These are phyloP conservation scores for Anabas testudineus DNA, from an alignment of 2,797 vertebrate genomes.

Conservation along the genomic window DNA sequence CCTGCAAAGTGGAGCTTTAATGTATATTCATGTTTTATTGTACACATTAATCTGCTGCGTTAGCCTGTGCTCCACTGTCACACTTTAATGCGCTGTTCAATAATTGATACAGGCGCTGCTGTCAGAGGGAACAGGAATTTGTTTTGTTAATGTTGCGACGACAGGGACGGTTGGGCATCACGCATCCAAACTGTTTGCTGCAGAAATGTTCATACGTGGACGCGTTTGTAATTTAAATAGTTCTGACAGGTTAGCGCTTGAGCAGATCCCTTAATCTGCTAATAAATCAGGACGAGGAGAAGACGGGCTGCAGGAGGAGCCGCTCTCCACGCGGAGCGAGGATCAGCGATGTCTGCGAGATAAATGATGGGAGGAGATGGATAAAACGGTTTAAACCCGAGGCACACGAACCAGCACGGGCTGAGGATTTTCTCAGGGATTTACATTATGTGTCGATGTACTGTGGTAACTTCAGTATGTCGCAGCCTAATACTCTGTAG, in stretches of 20 bases:
- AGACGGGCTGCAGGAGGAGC: slow-evolving; percentile 17
- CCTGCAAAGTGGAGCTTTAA: neutral
- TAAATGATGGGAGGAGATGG: slow-evolving; percentile 33
- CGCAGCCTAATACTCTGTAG: slow-evolving; percentile 22
- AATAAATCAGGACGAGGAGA: slow-evolving; percentile 82
- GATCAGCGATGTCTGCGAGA: slow-evolving; percentile 52
- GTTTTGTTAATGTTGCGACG: slow-evolving; percentile 83
- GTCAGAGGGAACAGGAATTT: slow-evolving; percentile 75
- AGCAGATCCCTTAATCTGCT: slow-evolving; percentile 84
- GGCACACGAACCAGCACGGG: slow-evolving; percentile 12
- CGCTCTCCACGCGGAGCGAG: slow-evolving; percentile 7
- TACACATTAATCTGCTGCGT: slow-evolving; percentile 52
- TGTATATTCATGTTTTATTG: slow-evolving; percentile 40
- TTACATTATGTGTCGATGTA: slow-evolving; percentile 13
- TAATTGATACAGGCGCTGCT: slow-evolving; percentile 80
- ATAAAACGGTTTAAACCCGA: slow-evolving; percentile 26
- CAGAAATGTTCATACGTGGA: slow-evolving; percentile 74
- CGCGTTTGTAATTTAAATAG: slow-evolving; percentile 83
- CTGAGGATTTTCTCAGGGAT: slow-evolving; percentile 40
- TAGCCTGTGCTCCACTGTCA: slow-evolving; percentile 48
- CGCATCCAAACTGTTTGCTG: slow-evolving; percentile 73
- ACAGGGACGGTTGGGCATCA: slow-evolving; percentile 69
- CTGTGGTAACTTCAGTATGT: slow-evolving; percentile 5
- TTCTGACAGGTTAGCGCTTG: slow-evolving; percentile 83
- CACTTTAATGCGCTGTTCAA: slow-evolving; percentile 72